Base-by-base conservation (phyloP, 2,888 invertebrate genomes). In the Drosophila histrio region DNA sequence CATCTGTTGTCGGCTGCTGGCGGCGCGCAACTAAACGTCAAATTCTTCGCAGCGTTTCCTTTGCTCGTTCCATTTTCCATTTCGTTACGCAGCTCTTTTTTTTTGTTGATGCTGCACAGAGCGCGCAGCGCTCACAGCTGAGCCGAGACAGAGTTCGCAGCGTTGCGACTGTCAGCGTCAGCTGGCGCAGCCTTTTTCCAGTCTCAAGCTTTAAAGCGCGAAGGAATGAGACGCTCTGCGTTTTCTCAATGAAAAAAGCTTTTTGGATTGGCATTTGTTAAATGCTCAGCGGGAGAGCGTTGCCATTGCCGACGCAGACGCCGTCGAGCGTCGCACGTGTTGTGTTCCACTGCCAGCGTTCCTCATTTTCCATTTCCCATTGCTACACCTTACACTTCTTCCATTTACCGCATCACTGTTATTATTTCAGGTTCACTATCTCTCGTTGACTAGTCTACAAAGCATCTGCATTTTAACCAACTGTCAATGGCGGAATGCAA, bases 1-100 rank as follows among this genome's bases (percentile, higher is more conserved):
- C 77, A 81, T 81, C 80, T 86, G 83, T 52, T 77, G 63, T 87
- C 84, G 84, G 87, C 79, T 80, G 87, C 87, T 87, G 80, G 81
- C 77, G 79, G 80, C 77, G 72, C 69, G 72, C 79, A 64, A 86
- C 84, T 81, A 53, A 84, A 68, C 56, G 52, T 65, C 60, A 62
- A 54, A 36, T 47, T 47, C 47, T 21, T 36, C 41, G 15, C 19
- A 44, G 77, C 72, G 61, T 36, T 62, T n/a, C 11, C 28, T 38
- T 46, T 13, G 32, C 60, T 36, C 68, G 72, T 68, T 59, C 44
- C 60, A 34, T 8, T 50, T 53, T 9, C 19, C 56, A 41, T 11
- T 36, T 11, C 44, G 52, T 69, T 41, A 7, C 75, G 34, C 38
- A 24, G 19, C 34, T 4, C 17, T n/a, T 24, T 7, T 15, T 36